Evolutionary conservation across 2,888 invertebrate genomes (phyloP).

Genomic region (Neoscelio sp.): DNA sequence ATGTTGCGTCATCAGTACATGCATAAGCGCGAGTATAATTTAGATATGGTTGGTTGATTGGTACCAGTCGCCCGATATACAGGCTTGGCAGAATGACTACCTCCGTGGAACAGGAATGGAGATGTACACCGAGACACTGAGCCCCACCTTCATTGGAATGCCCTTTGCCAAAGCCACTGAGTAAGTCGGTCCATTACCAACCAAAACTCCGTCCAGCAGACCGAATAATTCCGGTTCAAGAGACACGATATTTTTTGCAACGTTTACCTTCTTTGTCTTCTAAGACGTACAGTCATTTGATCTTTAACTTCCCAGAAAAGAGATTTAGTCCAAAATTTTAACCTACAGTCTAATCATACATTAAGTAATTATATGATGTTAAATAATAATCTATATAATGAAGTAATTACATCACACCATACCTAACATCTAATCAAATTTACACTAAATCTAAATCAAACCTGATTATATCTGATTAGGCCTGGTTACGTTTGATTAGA

Average conservation of each 20-base stretch:
- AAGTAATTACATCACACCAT: no score
- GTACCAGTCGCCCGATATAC: slow-evolving; percentile 95
- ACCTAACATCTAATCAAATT: no score
- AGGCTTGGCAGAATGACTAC: slow-evolving; percentile 99
- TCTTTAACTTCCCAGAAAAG: not conserved
- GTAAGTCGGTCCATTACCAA: slow-evolving; percentile 90
- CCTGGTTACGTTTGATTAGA: no score
- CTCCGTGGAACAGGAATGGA: slow-evolving; percentile 99
- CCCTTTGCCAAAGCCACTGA: slow-evolving; percentile 99
- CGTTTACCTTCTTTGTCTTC: slow-evolving; percentile 10
- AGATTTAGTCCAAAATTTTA: no score
- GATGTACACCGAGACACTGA: slow-evolving; percentile 99
- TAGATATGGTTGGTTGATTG: slow-evolving; percentile 82
- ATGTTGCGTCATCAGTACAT: slow-evolving; percentile 77
- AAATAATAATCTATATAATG: no score
- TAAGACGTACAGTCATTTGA: not conserved
- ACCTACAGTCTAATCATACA: no score
- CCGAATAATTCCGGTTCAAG: slow-evolving; percentile 79
- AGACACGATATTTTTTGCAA: slow-evolving; percentile 73
- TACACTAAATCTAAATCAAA: no score
- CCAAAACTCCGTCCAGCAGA: slow-evolving; percentile 78
- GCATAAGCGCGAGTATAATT: slow-evolving; percentile 84
- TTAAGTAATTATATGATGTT: no score
- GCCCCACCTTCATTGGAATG: slow-evolving; percentile 99
- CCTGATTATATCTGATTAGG: no score